Percentiles rank a stretch among this genome's conserved stretches.
phyloP scores from a whole-genome alignment of 1,140 invertebrate genomes.

The Charaxes varanes region DNA sequence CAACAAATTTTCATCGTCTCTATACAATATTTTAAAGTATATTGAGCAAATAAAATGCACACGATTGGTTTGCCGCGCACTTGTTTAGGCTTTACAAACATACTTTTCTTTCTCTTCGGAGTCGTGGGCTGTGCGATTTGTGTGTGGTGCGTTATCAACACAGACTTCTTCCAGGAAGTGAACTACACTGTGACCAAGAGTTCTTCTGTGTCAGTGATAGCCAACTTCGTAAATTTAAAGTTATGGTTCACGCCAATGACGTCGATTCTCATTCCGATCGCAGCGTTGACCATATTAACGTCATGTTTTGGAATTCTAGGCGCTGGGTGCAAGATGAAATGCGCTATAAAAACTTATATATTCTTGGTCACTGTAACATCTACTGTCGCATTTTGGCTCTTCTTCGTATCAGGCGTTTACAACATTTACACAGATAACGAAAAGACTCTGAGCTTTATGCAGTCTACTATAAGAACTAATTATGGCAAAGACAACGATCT shows the following conservation, averaged over 20 bases:
- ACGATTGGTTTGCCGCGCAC: slow-evolving; percentile 50
- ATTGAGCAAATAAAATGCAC: slow-evolving; percentile 43
- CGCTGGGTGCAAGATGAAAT: slow-evolving; percentile 53
- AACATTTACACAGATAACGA: slow-evolving; percentile 51
- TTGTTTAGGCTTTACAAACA: slow-evolving; percentile 57
- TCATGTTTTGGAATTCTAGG: slow-evolving; percentile 58
- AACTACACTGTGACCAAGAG: slow-evolving; percentile 55
- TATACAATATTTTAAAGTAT: too few relatives aligned
- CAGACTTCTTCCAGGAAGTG: slow-evolving; percentile 52
- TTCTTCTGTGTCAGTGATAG: slow-evolving; percentile 32
- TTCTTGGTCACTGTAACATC: slow-evolving; percentile 45
- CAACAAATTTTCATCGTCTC: too few relatives aligned
- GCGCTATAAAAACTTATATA: slow-evolving; percentile 55
- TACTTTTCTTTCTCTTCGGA: slow-evolving; percentile 49
- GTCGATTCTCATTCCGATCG: slow-evolving; percentile 38
- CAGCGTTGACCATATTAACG: slow-evolving; percentile 41
- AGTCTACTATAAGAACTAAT: slow-evolving; percentile 26
- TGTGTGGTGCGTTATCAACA: slow-evolving; percentile 54
- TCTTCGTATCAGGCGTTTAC: slow-evolving; percentile 50
- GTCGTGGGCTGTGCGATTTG: slow-evolving; percentile 40
- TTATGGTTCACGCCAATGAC: slow-evolving; percentile 52
- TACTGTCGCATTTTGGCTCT: slow-evolving; percentile 40
- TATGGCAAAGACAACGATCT: slow-evolving; percentile 57
- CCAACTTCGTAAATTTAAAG: slow-evolving; percentile 50
- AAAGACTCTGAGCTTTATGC: slow-evolving; percentile 35